These are phyloP conservation scores for Orius insidiosus DNA, from an alignment of 1,140 invertebrate species.

Conservation along the genomic window DNA sequence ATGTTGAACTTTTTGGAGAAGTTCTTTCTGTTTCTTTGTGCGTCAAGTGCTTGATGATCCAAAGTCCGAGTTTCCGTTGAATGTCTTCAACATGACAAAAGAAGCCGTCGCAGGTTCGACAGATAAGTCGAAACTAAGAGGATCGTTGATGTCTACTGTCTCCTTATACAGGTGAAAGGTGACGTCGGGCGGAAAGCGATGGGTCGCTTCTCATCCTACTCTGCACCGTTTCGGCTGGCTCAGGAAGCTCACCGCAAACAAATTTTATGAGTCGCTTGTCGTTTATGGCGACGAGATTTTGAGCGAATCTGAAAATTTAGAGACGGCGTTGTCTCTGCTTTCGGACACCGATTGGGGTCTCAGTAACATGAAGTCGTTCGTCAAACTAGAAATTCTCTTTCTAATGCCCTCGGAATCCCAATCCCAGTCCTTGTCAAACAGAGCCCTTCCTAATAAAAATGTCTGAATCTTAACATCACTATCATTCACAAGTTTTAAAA, in stretches of 20 bases:
- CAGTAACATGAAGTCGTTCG: slow-evolving; percentile 47
- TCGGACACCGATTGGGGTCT: slow-evolving; percentile 77
- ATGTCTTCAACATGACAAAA: slow-evolving; percentile 52
- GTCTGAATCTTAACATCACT: no score
- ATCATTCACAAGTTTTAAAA: no score
- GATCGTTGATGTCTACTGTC: slow-evolving; percentile 58
- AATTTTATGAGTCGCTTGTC: slow-evolving; percentile 69
- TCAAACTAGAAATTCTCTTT: slow-evolving; percentile 64
- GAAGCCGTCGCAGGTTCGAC: slow-evolving; percentile 50
- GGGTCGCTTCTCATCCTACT: slow-evolving; percentile 66
- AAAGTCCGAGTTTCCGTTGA: slow-evolving; percentile 42
- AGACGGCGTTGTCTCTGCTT: slow-evolving; percentile 52
- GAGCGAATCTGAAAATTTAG: slow-evolving; percentile 47
- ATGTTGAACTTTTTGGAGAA: slow-evolving; percentile 70
- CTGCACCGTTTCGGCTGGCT: slow-evolving; percentile 68
- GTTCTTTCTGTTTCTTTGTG: slow-evolving; percentile 55
- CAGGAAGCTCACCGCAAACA: slow-evolving; percentile 59
- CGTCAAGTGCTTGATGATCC: slow-evolving; percentile 43
- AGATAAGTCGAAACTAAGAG: slow-evolving; percentile 61
- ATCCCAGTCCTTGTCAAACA: slow-evolving; percentile 29
- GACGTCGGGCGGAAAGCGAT: slow-evolving; percentile 46
- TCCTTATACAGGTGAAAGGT: slow-evolving; percentile 49
- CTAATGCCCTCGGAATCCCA: slow-evolving; percentile 57
- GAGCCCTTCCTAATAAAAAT: no score
- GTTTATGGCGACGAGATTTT: slow-evolving; percentile 27